Percentiles rank a stretch among this genome's conserved stretches.
Evolutionary conservation across 2,113 vertebrate species (phyloP).

Genomic region (Muntiacus reevesi): DNA sequence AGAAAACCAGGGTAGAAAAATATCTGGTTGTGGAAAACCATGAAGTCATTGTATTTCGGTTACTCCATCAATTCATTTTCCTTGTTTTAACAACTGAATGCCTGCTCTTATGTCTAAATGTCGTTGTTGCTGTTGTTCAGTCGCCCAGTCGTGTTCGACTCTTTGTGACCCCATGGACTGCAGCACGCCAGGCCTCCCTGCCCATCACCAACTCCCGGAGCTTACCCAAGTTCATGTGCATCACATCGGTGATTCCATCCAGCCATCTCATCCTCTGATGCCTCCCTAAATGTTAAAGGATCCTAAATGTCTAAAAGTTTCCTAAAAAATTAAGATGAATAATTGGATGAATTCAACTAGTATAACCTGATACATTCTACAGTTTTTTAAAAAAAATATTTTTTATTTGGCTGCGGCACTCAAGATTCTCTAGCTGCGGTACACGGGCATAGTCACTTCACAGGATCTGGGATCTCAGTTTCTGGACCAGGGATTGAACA

Average conservation of each 20-base stretch:
- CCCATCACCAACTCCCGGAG: not conserved
- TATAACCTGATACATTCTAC: not conserved
- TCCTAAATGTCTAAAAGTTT: not conserved
- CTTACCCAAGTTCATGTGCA: not conserved
- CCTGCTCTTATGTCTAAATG: not conserved
- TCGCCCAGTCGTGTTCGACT: rapidly evolving
- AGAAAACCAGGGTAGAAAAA: not conserved
- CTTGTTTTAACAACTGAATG: not conserved
- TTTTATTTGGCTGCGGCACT: not conserved
- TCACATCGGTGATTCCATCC: not conserved
- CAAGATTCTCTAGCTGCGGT: not conserved
- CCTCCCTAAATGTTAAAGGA: not conserved
- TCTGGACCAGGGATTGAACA: not conserved
- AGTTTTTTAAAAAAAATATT: not conserved
- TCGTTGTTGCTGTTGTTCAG: not conserved
- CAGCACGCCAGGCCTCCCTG: not conserved
- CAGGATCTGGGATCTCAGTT: not conserved
- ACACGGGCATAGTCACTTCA: rapidly evolving
- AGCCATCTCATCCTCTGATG: not conserved
- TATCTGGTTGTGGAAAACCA: not conserved
- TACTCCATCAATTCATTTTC: not conserved
- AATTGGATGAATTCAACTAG: not conserved
- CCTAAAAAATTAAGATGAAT: not conserved
- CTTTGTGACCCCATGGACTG: not conserved
- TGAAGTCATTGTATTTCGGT: not conserved